Percentiles rank a stretch among this genome's conserved stretches.
phyloP scores from a whole-genome alignment of 1,140 invertebrate species.

The Chlorops oryzae region DNA sequence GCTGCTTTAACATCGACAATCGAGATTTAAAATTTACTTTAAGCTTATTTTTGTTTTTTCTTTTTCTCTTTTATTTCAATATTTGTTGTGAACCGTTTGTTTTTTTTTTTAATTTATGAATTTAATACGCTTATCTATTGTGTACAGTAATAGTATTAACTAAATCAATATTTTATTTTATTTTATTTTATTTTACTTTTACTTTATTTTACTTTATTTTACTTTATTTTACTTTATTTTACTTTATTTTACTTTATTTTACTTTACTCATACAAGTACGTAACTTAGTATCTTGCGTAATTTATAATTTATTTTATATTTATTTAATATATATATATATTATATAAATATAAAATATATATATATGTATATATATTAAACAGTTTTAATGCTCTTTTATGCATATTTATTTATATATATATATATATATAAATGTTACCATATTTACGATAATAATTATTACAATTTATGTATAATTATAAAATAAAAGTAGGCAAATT shows the following conservation, averaged over 20 bases:
- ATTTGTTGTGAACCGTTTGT: constrained; percentile 1
- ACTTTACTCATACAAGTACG: not conserved
- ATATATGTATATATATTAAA: not conserved
- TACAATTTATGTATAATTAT: constrained; percentile 3
- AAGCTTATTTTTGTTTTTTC: constrained; percentile 21
- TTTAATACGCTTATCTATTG: constrained; percentile 9
- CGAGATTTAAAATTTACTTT: constrained; percentile 21
- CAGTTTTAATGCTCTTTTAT: no score
- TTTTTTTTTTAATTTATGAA: constrained; percentile 12
- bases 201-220: constrained; percentile 12
- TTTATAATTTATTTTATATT: not conserved
- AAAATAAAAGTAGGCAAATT: not conserved
- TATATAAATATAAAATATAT: not conserved
- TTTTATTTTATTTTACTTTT: not conserved
- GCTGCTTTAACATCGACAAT: constrained; percentile 20
- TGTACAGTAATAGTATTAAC: no score
- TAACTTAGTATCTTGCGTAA: not conserved
- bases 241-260: constrained; percentile 1
- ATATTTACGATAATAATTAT: not conserved
- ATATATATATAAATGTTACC: not conserved
- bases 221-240: constrained; percentile 7
- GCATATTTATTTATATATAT: not conserved
- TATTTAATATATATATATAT: not conserved
- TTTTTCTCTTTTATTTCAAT: constrained; percentile 7
- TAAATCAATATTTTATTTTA: no score